A percentile compares a stretch with the other conserved stretches of the same genome.
Conservation (phyloP, 2,888 invertebrate species). For the Nezara viridula region DNA sequence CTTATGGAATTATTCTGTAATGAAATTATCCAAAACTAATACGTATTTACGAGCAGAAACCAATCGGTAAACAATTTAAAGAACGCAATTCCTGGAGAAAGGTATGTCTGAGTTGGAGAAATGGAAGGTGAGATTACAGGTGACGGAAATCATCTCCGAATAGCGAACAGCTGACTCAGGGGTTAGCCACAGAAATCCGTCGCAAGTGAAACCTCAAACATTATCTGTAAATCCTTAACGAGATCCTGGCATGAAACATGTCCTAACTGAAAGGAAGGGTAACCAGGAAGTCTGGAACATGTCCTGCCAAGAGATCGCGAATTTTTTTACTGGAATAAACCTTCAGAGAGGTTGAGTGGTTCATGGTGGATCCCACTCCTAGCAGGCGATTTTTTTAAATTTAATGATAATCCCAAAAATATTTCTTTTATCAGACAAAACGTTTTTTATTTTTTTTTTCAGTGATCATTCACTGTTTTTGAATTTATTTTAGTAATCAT, state of each 20-base stretch:
- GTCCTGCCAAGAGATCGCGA: neutral
- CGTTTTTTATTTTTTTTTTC: no score
- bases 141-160: neutral
- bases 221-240: neutral
- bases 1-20: no score
- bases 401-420: no score
- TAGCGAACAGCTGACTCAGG: neutral
- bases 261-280: neutral
- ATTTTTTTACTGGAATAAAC: no score
- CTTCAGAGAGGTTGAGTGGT: no score
- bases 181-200: neutral
- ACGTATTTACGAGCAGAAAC: neutral
- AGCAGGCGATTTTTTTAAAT: no score
- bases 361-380: no score
- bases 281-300: neutral
- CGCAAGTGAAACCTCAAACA: neutral
- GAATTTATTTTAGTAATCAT: no score
- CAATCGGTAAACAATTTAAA: neutral
- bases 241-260: neutral
- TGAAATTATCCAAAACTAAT: no score
- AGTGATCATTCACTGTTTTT: no score
- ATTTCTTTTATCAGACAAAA: no score
- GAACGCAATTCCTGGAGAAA: neutral
- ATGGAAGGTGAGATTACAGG: neutral
- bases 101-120: neutral